These are phyloP conservation scores for Ctenopoma multispine DNA, from an alignment of 2,797 vertebrate species.

Conservation along the genomic window DNA sequence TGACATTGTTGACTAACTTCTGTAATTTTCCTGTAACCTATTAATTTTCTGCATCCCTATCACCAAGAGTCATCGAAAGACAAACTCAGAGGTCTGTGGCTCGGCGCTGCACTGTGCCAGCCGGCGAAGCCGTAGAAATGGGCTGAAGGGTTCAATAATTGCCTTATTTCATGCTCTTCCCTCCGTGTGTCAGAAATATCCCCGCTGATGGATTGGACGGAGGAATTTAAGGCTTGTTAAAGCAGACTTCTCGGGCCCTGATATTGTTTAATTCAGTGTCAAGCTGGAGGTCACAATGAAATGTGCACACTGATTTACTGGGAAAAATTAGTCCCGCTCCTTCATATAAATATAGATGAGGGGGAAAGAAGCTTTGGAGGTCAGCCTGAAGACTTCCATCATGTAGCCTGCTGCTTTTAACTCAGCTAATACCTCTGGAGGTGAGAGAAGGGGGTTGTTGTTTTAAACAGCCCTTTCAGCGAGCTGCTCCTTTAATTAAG, in stretches of 20 bases:
- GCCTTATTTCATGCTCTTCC: slow-evolving; percentile 89
- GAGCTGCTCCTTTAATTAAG: slow-evolving; percentile 74
- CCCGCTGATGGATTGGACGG: slow-evolving; percentile 84
- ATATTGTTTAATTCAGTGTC: slow-evolving; percentile 87
- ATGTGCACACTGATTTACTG: slow-evolving; percentile 81
- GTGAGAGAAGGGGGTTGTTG: slow-evolving; percentile 36
- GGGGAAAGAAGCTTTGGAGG: slow-evolving; percentile 72
- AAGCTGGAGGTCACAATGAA: slow-evolving; percentile 80
- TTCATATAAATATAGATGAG: slow-evolving; percentile 86
- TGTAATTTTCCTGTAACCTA: slow-evolving; percentile 40
- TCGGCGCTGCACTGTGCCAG: slow-evolving; percentile 38
- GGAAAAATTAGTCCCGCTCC: slow-evolving; percentile 82
- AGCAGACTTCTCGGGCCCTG: slow-evolving; percentile 78
- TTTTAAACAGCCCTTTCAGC: slow-evolving; percentile 59
- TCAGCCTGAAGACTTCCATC: slow-evolving; percentile 74
- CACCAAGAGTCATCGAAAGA: slow-evolving; percentile 58
- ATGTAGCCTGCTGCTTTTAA: slow-evolving; percentile 70
- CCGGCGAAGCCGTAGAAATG: slow-evolving; percentile 77
- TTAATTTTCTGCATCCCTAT: slow-evolving; percentile 53
- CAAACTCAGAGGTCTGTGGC: slow-evolving; percentile 29
- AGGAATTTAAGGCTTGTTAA: slow-evolving; percentile 86
- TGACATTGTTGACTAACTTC: slow-evolving; percentile 19
- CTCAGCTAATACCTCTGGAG: slow-evolving; percentile 61
- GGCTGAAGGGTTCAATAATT: slow-evolving; percentile 88
- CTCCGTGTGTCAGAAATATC: slow-evolving; percentile 84